These are phyloP conservation scores for Enteromius argenteus DNA, from an alignment of 2,797 vertebrate species.

Conservation along the genomic window DNA sequence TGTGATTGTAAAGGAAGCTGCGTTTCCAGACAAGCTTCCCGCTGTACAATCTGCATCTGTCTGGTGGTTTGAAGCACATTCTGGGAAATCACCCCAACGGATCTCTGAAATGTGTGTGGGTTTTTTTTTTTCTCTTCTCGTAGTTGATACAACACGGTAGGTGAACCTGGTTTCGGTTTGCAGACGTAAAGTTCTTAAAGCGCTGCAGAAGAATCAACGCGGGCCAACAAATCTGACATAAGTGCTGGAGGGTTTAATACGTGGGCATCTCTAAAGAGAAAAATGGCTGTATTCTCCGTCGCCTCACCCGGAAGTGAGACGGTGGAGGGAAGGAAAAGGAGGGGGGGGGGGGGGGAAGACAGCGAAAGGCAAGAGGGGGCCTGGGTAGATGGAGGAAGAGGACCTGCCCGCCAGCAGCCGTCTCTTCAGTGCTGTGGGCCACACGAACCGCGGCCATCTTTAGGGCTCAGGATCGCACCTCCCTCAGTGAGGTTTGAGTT, in stretches of 20 bases:
- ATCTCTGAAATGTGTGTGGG: conserved; percentile 5
- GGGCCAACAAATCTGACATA: conserved; percentile 45
- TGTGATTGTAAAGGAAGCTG: conserved; percentile 43
- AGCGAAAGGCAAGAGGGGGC: background rate
- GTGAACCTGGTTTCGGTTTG: conserved; percentile 10
- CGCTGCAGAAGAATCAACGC: conserved; percentile 14
- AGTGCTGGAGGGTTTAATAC: conserved; percentile 44
- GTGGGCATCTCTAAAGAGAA: conserved; percentile 21
- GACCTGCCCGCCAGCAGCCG: conserved; percentile 36
- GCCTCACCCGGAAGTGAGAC: background rate
- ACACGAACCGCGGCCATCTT: conserved; percentile 43
- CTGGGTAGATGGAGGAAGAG: conserved; percentile 42
- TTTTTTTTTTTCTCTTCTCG: background rate
- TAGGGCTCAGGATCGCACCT: conserved; percentile 47
- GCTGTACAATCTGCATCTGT: conserved; percentile 54
- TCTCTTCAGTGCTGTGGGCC: conserved; percentile 55
- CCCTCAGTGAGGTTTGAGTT: conserved; percentile 6
- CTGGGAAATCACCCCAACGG: conserved; percentile 31
- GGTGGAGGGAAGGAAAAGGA: background rate
- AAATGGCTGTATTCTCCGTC: conserved; percentile 22
- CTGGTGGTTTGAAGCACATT: conserved; percentile 48
- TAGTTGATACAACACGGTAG: background rate
- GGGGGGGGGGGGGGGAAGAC: background rate
- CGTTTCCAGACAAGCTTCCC: background rate
- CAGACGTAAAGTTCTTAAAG: conserved; percentile 10